Evolutionary conservation across 2,888 invertebrate species (phyloP).

Genomic region (Drosophila buzzatii): DNA sequence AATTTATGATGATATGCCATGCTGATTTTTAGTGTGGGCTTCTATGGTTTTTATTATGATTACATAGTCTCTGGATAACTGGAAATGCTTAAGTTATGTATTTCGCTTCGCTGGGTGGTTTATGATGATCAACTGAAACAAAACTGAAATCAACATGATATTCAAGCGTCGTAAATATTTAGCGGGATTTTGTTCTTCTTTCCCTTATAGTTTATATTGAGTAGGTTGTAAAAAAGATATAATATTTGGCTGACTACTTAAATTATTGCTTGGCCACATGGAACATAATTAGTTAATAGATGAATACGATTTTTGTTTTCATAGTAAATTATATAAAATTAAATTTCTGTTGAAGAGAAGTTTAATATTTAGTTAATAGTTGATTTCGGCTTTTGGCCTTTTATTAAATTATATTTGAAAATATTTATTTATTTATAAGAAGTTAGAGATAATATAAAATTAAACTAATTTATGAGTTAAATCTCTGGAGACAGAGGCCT

Average conservation of each 20-base stretch:
- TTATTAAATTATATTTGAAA: too few species aligned
- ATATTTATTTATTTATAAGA: too few species aligned
- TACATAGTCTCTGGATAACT: constrained; percentile 41
- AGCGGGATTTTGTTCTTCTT: neutral
- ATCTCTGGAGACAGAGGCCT: too few species aligned
- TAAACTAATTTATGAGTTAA: too few species aligned
- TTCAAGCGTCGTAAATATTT: constrained; percentile 31
- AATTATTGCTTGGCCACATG: neutral
- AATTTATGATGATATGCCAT: constrained; percentile 70
- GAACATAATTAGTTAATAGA: neutral
- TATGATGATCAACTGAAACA: constrained; percentile 24
- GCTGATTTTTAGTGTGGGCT: constrained; percentile 56
- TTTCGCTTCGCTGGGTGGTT: constrained; percentile 47
- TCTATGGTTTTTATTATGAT: constrained; percentile 51
- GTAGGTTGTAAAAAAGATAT: constrained; percentile 2
- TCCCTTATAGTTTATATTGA: neutral
- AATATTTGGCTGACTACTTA: constrained; percentile 1
- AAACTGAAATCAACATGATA: constrained; percentile 13
- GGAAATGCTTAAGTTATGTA: constrained; percentile 33
- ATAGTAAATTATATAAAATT: neutral
- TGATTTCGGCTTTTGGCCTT: too few species aligned
- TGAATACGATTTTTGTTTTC: neutral
- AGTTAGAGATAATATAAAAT: too few species aligned
- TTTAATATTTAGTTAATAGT: neutral
- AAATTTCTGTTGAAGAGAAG: neutral